Evolutionary conservation across 2,888 invertebrate species (phyloP), one percentile per base, ranked within the genome.

Genomic region (Periphyllus acericola): DNA sequence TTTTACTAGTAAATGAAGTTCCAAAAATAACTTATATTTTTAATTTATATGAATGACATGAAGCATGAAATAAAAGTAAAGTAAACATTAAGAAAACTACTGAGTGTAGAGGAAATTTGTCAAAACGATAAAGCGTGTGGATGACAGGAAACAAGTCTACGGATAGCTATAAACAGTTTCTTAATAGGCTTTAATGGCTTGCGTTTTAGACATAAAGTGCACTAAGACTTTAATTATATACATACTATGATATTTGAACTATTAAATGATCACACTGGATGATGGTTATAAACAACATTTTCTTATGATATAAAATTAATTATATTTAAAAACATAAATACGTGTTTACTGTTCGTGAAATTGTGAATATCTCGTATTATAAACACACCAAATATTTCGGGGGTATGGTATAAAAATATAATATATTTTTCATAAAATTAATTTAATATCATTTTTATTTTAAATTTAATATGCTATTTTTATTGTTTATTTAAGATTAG

Each of bases 81-180:
- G 36, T 40, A 66, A 75, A 84, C 36, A 75, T 75, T 66, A 29
- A 40, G 32, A 32, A 66, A 75, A 75, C 40, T 32, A 75, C 29
- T 1, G n/a, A 68, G 52, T 34, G 32, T 68, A 78, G 34, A 34
- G 78, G 85, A 34, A 80, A 55, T 86, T 86, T 72, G 55, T 86
- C 79, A 86, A 80, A 86, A 86, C 55, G 36, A 80, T 72, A 86
- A 80, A 80, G 72, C 55, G 71, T 79, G 78, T 25, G 14, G 72
- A 80, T 80, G 86, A 86, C 86, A 80, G 79, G 25, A 25, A 71
- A 86, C 79, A 86, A 86, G 78, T 85, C 85, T 52, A 78, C 85
- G 46, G 71, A 85, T 79, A 82, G 84, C 76, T 36, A 78, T 71
- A 85, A 85, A 85, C 71, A 55, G 78, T 78, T 52, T 85, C 66